Evolutionary conservation across 2,797 vertebrate species (phyloP).

Genomic region (Rhynchonycteris naso): DNA sequence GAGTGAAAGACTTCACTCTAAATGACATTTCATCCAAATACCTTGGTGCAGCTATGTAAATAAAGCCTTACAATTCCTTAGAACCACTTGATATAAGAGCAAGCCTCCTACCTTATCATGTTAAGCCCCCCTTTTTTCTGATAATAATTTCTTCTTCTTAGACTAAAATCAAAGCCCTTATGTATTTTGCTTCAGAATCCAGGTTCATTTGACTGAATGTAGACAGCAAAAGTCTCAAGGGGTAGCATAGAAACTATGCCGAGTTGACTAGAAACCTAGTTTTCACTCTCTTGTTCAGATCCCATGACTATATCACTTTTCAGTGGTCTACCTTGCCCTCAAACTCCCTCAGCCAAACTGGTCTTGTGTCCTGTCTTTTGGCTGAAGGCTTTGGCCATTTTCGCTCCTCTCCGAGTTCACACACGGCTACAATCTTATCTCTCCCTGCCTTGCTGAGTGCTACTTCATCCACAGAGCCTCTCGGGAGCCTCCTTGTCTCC

Average conservation of each 20-base stretch:
- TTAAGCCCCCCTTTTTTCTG: neutral
- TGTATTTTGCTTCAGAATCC: neutral
- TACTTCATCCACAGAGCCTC: neutral
- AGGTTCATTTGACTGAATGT: neutral
- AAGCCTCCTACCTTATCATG: neutral
- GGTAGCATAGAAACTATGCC: neutral
- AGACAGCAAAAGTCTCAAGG: neutral
- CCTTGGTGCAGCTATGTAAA: neutral
- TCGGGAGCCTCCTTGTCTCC: neutral
- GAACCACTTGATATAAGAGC: neutral
- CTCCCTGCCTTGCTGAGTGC: neutral
- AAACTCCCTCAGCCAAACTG: neutral
- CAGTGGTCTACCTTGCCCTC: neutral
- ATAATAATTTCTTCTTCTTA: neutral
- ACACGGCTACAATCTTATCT: neutral
- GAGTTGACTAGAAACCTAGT: neutral
- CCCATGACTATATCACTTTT: neutral
- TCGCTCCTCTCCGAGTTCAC: neutral
- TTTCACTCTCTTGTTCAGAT: neutral
- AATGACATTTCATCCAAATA: neutral
- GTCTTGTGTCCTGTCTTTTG: neutral
- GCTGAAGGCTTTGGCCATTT: neutral
- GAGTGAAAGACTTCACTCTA: slow-evolving; percentile 38
- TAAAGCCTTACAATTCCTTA: neutral
- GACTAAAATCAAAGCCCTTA: neutral